These are phyloP conservation scores for Pectinophora gossypiella DNA, from an alignment of 1,140 invertebrate genomes.

Conservation along the genomic window DNA sequence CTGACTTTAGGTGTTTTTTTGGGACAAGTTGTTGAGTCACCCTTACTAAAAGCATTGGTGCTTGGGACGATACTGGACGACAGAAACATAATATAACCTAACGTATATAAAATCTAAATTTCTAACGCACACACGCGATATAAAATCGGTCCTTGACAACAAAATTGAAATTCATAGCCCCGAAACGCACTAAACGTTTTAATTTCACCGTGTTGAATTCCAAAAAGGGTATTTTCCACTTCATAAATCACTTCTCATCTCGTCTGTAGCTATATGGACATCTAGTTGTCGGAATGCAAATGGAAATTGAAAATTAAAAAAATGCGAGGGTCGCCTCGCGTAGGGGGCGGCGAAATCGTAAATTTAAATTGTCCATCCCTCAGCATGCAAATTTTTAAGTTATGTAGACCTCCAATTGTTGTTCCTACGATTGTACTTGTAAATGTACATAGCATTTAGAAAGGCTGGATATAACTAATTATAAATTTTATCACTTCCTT, in stretches of 20 bases:
- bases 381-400: constrained; percentile 65
- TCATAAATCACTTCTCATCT: constrained; percentile 25
- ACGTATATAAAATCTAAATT: too few relatives aligned
- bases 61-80: too few relatives aligned
- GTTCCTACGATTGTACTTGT: constrained; percentile 19
- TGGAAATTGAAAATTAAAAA: constrained; percentile 74
- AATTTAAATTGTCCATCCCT: constrained; percentile 72
- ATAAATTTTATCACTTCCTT: too few relatives aligned
- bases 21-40: too few relatives aligned
- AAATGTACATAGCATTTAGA: too few relatives aligned
- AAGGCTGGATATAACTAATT: too few relatives aligned
- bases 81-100: too few relatives aligned
- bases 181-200: constrained; percentile 11
- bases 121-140: too few relatives aligned
- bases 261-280: constrained; percentile 21
- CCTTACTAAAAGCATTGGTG: too few relatives aligned
- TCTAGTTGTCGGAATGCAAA: constrained; percentile 65
- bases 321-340: constrained; percentile 59
- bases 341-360: constrained; percentile 58
- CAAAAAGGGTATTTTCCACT: constrained; percentile 2
- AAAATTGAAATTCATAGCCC: constrained; percentile 2
- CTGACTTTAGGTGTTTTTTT: too few relatives aligned
- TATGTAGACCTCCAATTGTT: constrained; percentile 45
- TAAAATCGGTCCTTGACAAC: not conserved
- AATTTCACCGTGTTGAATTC: not conserved